Base-by-base conservation (phyloP, 1,140 invertebrate genomes). In the Drosophila pachea region DNA sequence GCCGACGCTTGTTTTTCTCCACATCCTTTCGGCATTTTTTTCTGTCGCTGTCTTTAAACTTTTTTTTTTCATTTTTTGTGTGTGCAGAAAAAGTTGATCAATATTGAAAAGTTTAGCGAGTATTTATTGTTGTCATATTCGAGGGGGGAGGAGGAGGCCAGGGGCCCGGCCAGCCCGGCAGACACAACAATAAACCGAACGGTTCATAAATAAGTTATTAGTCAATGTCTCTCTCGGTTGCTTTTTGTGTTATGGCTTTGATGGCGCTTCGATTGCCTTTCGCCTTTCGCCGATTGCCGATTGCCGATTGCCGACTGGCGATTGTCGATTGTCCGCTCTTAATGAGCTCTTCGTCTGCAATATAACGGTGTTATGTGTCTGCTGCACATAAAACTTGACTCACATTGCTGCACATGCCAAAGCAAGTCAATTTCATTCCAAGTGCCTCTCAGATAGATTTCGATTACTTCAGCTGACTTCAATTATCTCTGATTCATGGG, bases 151-250 rank as follows among this genome's bases (percentile, higher is more conserved):
- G 22, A 22, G 22, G 22, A 9, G 47, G 36, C 9, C 36, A 45
- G 59, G 45, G 36, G 38, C 11, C 12, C 9, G 58, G 65, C 22
- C 31, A 16, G 60, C 43, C 47, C 58, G 59, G 64, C 63, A 64
- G 78, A 58, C 78, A 82, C 75, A 82, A 83, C 78, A 83, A 75
- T 83, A 82, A 82, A 83, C 67, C 32, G 40, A 14, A 14, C 29
- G 64, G 45, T 83, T 74, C 75, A 82, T 82, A 83, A 83, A 82
- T 82, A 82, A 78, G 78, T 82, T 83, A 83, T 83, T 82, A 78
- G 78, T 74, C 78, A 72, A 74, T 72, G 66, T 76, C 73, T 52
- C 71, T 66, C 8, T n/a, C 9, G 48, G 32, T 36, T 43, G 52
- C 47, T 16, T 49, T 61, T 35, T 33, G 47, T 12, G 33, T 68